Evolutionary conservation across 2,797 vertebrate species (phyloP).

Genomic region (Oreortyx pictus): DNA sequence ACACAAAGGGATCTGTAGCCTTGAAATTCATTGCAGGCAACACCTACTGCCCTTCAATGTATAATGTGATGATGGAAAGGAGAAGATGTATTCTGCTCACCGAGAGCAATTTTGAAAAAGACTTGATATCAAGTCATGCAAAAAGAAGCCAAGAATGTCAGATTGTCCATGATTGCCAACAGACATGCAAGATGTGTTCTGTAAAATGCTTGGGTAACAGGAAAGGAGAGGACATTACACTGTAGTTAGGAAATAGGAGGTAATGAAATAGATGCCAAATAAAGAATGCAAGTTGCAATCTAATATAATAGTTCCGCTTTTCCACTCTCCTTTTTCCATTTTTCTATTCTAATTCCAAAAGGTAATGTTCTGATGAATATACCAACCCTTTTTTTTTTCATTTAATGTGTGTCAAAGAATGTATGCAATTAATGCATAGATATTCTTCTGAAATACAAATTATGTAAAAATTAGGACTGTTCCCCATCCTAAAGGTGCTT

Average conservation of each 20-base stretch:
- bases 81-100: neutral
- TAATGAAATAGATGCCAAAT: constrained; percentile 74
- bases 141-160: constrained; percentile 43
- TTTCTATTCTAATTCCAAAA: constrained; percentile 47
- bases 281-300: constrained; percentile 36
- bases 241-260: constrained; percentile 74
- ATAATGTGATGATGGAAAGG: neutral
- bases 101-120: neutral
- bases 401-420: neutral
- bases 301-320: constrained; percentile 57
- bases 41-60: neutral
- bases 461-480: neutral
- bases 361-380: neutral
- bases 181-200: constrained; percentile 70
- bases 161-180: constrained; percentile 62
- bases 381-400: neutral
- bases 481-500: neutral
- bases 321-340: constrained; percentile 17
- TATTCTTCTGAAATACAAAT: neutral
- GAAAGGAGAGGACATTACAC: constrained; percentile 77
- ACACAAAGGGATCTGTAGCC: neutral
- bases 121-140: neutral
- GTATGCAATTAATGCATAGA: neutral
- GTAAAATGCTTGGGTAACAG: constrained; percentile 79
- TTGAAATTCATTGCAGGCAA: neutral